Evolutionary conservation across 1,140 invertebrate genomes (phyloP), one percentile per base, ranked within the genome.

Genomic region (Nephila pilipes): DNA sequence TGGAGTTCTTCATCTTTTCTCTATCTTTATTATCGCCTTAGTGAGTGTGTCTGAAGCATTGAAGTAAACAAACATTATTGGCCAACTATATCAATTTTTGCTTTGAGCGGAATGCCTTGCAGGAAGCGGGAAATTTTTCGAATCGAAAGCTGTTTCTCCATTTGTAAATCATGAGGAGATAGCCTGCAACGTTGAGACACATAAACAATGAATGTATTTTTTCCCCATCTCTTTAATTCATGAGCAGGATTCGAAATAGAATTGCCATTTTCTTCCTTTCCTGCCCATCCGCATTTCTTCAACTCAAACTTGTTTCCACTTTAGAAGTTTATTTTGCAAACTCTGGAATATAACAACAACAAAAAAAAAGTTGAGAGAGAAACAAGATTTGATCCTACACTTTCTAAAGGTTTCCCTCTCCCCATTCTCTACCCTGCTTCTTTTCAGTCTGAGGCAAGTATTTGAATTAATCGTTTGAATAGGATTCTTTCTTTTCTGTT

Each of bases 141-240:
- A 55, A 85, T 58, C 36, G 32, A 58, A 85, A 55, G 55, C 54
- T 85, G 46, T 83, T 57, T 83, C 22, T 46, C 29, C 20, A 55
- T 90, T 80, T 90, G 65, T 90, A 90, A 90, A 90, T 90, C 87
- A 90, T 32, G 69, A 79, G 54, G 29, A 90, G 65, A 90, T 46
- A 88, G 60, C 87, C 85, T 32, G 20, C 85, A 69, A 16, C 29
- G 63, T 25, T 57, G 54, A 36, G 55, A 90, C 79, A 81, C 79
- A 83, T 46, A 63, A 90, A 90, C 89, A 90, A 90, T 81, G 89
- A 58, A 90, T 90, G 54, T 81, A 60, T 81, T 60, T 83, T 89
- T 20, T 25, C 8, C 36, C 46, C 25, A 57, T 58, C 36, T 81
- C 79, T 83, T 90, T 90, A 83, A 90, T 90, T 90, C 89, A 90